Evolutionary conservation across 2,113 vertebrate species (phyloP), one percentile per base, ranked within the genome.

Genomic region (Blennius ocellaris): DNA sequence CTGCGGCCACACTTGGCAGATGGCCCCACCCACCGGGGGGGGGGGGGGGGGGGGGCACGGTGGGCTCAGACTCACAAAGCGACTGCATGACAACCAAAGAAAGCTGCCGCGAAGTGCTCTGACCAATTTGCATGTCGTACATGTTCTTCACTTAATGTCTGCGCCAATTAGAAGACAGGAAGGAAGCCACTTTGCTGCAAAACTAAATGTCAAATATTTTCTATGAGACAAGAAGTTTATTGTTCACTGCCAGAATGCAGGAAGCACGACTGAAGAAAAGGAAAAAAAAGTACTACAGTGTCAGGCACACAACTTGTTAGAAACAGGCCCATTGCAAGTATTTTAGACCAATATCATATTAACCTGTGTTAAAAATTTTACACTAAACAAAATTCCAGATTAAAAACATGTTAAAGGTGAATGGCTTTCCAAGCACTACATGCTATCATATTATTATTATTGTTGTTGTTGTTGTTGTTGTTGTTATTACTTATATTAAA

Each of bases 21-120:
- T 67, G 68, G 79, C 48, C 69, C 52, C 51, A 36, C 69, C 85
- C 85, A 80, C 85, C 57, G 78, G 79, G 71, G 55, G 81, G 80
- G 21, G 55, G 81, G 80, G 21, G 78, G 79, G 71, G n/a, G n/a
- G n/a, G 55, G 81, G 80, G 21, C 21, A 30, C 57, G 41, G 61
- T 53, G 59, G 80, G 39, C 44, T 61, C 8, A 17, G 75, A 47
- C 55, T 75, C 50, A 8, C 43, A 51, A 30, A 5, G 65, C 51
- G 39, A 39, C 17, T 38, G 59, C 50, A 64, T 62, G 44, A 68
- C 38, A 57, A 61, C 57, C 8, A 30, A 7, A 37, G 37, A 36
- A 17, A 52, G 63, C 64, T 65, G 76, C 59, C 55, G 66, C 56
- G 50, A n/a, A 63, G 14, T 6, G 53, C 38, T 66, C 50, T 21